Evolutionary conservation across 1,140 invertebrate species (phyloP), one percentile per base, ranked within the genome.

Genomic region (Parasteatoda tepidariorum): DNA sequence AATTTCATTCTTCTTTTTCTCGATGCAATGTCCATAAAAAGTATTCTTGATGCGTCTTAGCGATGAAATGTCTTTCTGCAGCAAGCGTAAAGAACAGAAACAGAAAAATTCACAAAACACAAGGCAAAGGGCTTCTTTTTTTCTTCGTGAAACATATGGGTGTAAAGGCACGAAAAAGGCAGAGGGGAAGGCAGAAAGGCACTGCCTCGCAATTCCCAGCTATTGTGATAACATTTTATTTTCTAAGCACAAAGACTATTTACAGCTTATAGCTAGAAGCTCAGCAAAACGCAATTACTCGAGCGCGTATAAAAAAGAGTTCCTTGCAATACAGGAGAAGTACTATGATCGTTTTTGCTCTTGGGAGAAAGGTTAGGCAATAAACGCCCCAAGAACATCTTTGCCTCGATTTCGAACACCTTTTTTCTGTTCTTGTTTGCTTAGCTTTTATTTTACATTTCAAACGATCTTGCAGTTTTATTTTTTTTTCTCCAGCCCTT

Each of bases 201-300:
- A 48, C 38, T 48, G 4, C 38, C 18, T 13, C 38, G 28, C 61
- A 28, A 64, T 64, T 64, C 30, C 61, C 13, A 26, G 26, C 61
- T 30, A 64, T 31, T 64, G 61, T 31, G 61, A 64, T 64, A 64
- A 64, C 26, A 26, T 64, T 64, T 64, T 64, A 64, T 64, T 64
- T n/a, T 26, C 28, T n/a, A 5, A 48, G 24, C 61, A 64, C 61
- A 64, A 64, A 31, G 26, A 31, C 61, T 64, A 64, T 64, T 64
- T 64, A 64, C 61, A 64, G 61, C 61, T 64, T 64, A 64, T 64
- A 13, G 61, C 61, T 64, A 30, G 61, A 7, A 64, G 28, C 61
- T 64, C 61, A 64, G 61, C 26, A 64, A 64, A 64, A 31, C 30
- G 61, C 61, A 64, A 64, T 64, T 64, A 64, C 61, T 31, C 9